phyloP scores from a whole-genome alignment of 2,888 invertebrate genomes.

The Aspidiotus rigidus region DNA sequence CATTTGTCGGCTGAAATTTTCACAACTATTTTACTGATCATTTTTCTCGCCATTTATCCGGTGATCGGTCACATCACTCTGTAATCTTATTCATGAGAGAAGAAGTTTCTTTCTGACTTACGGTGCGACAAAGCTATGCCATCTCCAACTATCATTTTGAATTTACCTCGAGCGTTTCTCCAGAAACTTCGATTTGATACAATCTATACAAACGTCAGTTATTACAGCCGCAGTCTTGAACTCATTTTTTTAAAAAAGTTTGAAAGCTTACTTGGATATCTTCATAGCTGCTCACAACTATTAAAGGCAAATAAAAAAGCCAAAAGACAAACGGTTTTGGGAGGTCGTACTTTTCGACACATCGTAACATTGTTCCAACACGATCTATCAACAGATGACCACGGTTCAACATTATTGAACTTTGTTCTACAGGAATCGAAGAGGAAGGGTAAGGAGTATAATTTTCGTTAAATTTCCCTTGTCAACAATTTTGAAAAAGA shows the following conservation, averaged over 20 bases:
- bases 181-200: not conserved
- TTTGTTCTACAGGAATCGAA: too few species aligned
- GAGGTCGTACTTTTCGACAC: too few species aligned
- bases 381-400: too few species aligned
- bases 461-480: too few species aligned
- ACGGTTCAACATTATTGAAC: too few species aligned
- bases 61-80: too few species aligned
- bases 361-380: too few species aligned
- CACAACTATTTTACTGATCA: not conserved
- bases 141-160: not conserved
- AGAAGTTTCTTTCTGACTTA: not conserved
- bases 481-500: too few species aligned
- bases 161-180: not conserved
- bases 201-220: not conserved
- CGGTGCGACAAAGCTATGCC: not conserved
- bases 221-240: not conserved
- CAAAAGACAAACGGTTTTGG: too few species aligned
- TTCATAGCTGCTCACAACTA: not conserved
- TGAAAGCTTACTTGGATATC: not conserved
- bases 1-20: constrained; percentile 44
- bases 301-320: not conserved
- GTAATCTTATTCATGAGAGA: too few species aligned
- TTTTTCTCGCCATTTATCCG: too few species aligned
- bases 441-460: too few species aligned
- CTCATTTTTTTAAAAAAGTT: not conserved